Percentiles rank a stretch among this genome's conserved stretches.
Evolutionary conservation across 2,797 vertebrate genomes (phyloP).

Genomic region (Labeo calbasu): DNA sequence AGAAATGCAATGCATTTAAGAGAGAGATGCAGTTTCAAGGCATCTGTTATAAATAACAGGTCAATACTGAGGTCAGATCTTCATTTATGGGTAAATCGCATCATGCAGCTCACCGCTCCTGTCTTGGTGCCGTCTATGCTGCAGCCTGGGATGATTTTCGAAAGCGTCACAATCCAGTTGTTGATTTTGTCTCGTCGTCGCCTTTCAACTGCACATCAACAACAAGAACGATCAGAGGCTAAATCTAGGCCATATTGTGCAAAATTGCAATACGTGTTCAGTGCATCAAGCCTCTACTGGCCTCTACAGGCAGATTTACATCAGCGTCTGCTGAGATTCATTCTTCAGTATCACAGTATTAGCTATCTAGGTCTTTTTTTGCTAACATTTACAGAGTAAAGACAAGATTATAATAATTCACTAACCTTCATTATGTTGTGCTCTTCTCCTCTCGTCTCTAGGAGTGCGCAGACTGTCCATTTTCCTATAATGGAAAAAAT

Average conservation of each 20-base stretch:
- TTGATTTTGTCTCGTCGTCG: constrained; percentile 94
- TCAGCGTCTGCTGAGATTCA: not conserved
- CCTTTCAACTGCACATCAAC: constrained; percentile 81
- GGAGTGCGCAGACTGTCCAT: constrained; percentile 88
- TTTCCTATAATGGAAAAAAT: constrained; percentile 75
- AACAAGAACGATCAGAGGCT: constrained; percentile 5
- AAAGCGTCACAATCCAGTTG: constrained; percentile 94
- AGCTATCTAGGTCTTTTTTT: no score
- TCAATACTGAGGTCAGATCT: not conserved
- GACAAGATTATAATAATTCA: not conserved
- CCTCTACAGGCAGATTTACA: constrained; percentile 43
- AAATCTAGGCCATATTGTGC: not conserved
- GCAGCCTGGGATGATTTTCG: constrained; percentile 94
- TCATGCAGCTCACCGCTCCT: constrained; percentile 78
- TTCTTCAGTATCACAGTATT: not conserved
- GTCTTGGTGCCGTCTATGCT: constrained; percentile 89
- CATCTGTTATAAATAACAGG: not conserved
- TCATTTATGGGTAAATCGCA: no score
- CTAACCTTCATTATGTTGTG: constrained; percentile 93
- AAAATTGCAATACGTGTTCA: not conserved
- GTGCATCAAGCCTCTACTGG: constrained; percentile 12
- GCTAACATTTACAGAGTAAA: not conserved
- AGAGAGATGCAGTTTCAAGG: not conserved
- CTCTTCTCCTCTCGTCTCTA: constrained; percentile 88
- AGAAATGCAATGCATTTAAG: not conserved